phyloP scores from a whole-genome alignment of 2,797 vertebrate genomes.

The Sebastes hubbsi region DNA sequence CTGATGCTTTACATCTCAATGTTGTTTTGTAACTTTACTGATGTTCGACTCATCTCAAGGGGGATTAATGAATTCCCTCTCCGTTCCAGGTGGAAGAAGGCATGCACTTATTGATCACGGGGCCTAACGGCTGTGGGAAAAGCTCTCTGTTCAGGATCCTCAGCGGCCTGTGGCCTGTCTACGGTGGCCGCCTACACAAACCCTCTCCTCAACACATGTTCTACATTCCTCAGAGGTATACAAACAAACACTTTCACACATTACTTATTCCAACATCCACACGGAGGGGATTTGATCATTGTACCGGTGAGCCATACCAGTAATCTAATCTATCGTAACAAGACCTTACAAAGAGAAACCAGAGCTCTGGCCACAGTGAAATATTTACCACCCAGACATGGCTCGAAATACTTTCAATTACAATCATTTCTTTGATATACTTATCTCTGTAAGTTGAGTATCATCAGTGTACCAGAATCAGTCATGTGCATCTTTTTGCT shows the following conservation, averaged over 20 bases:
- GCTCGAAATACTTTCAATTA: not conserved
- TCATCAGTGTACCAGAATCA: not conserved
- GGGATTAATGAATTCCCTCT: conserved; percentile 6
- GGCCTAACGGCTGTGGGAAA: conserved; percentile 95
- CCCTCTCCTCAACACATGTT: conserved; percentile 94
- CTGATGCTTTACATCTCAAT: not conserved
- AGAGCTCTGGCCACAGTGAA: conserved; percentile 67
- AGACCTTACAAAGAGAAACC: conserved; percentile 60
- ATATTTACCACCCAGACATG: conserved; percentile 69
- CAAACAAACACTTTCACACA: not conserved
- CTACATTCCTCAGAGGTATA: conserved; percentile 95
- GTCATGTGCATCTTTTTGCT: not conserved
- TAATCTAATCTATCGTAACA: conserved; percentile 62
- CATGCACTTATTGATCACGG: conserved; percentile 95
- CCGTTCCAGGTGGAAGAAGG: conserved; percentile 88
- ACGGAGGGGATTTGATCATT: not conserved
- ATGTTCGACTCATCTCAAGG: not conserved
- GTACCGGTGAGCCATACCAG: not conserved
- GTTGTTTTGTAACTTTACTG: not conserved
- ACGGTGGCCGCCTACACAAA: conserved; percentile 90
- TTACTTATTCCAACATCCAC: not conserved
- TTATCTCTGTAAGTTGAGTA: not conserved
- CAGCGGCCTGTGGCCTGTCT: conserved; percentile 95
- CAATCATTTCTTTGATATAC: not conserved
- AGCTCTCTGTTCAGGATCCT: conserved; percentile 96